A percentile compares a stretch with the other conserved stretches of the same genome.
These are phyloP conservation scores for Pseudachorutes palmiensis DNA, from an alignment of 1,140 invertebrate species.

Conservation along the genomic window DNA sequence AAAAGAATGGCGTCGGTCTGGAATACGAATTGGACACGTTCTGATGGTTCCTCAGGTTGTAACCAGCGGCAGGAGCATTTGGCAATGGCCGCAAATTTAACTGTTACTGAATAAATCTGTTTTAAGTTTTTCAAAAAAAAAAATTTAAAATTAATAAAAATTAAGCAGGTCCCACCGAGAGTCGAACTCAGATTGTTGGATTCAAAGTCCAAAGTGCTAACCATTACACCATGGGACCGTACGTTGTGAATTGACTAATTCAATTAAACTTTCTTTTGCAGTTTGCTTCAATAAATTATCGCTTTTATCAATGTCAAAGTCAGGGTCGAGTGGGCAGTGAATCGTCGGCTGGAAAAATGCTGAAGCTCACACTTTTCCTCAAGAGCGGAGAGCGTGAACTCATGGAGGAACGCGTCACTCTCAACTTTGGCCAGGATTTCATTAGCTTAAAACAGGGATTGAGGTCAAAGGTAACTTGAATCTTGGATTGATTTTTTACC, in stretches of 20 bases:
- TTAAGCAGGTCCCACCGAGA: slow-evolving; percentile 48
- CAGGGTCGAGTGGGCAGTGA: too few species aligned
- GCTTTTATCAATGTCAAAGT: not conserved
- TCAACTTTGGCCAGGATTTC: too few species aligned
- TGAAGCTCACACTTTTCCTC: too few species aligned
- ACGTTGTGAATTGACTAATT: not conserved
- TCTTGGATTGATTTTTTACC: too few species aligned
- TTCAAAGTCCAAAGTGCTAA: slow-evolving; percentile 59
- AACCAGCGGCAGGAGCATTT: too few species aligned
- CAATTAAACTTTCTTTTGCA: not conserved
- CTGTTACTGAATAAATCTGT: not conserved
- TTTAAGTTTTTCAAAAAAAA: not conserved
- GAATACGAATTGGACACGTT: not conserved
- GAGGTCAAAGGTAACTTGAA: too few species aligned
- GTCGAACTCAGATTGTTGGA: slow-evolving; percentile 56
- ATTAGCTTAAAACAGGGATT: too few species aligned
- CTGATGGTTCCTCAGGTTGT: not conserved
- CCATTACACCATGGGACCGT: slow-evolving; percentile 45
- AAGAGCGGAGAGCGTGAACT: too few species aligned
- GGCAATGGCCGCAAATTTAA: too few species aligned
- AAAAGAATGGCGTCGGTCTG: too few species aligned
- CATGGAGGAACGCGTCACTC: too few species aligned
- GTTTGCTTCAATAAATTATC: not conserved
- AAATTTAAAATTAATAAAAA: slow-evolving; percentile 6
- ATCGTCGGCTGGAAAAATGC: too few species aligned